Base-by-base conservation (phyloP, 2,113 vertebrate genomes). In the Camarhynchus parvulus region DNA sequence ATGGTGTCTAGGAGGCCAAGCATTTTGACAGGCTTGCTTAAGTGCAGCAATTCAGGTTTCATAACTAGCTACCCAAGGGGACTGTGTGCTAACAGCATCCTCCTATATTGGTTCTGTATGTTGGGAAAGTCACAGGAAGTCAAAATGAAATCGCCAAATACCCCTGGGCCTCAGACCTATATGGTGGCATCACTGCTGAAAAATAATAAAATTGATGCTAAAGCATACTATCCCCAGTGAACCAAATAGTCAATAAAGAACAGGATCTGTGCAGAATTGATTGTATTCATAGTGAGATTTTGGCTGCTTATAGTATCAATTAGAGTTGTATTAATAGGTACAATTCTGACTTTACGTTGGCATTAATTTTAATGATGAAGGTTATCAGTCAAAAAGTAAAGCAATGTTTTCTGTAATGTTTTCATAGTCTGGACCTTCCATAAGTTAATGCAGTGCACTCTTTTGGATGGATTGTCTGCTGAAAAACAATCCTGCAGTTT, bases 1-100 rank as follows among this genome's bases (percentile, higher is more conserved):
- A 55, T 94, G 49, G 95, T 98, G 98, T 98, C 98, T 98, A 98
- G 95, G 96, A 97, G 95, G 93, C 90, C 87, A 92, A 93, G 95
- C 95, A 93, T 97, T 97, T 97, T 97, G 97, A 98, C 92, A 87
- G 95, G 83, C 96, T 96, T 92, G 95, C 97, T 98, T 98, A 98
- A 98, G 98, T 98, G 98, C 97, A 97, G 97, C 96, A 96, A 97
- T 98, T 97, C 94, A 94, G 92, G 97, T 97, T 98, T 97, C 97
- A 96, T 97, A 97, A 91, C 95, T 85, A 62, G 92, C 83, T 92
- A 94, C 97, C 97, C 98, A 83, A 53, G 98, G 97, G 98, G 93
- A 92, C 78, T 83, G 68, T 83, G 92, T 64, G 47, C 95, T 97
- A 95, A 96, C 94, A 96, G 90, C 95, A 95, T 96, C 88, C 66